phyloP scores from a whole-genome alignment of 2,888 invertebrate species.

The Idaea aversata region DNA sequence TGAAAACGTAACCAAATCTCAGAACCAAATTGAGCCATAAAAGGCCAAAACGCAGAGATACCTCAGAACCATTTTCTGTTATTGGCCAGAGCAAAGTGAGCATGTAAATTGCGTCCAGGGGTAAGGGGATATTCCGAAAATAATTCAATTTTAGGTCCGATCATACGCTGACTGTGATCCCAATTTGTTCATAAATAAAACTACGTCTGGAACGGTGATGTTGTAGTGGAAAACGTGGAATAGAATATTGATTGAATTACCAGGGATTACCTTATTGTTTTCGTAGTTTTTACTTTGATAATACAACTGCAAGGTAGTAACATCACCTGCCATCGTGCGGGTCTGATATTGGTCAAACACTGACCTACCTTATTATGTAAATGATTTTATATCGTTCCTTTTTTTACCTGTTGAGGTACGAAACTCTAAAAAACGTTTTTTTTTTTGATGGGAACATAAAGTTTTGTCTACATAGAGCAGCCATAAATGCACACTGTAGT shows the following conservation, averaged over 20 bases:
- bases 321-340: too few species aligned
- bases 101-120: slow-evolving; percentile 46
- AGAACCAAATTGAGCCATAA: slow-evolving; percentile 5
- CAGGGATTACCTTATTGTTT: not conserved
- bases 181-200: slow-evolving; percentile 59
- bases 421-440: too few species aligned
- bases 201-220: slow-evolving; percentile 18
- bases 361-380: too few species aligned
- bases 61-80: slow-evolving; percentile 5
- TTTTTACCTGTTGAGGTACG: too few species aligned
- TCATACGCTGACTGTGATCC: slow-evolving; percentile 46
- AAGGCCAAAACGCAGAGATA: not conserved
- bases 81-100: slow-evolving; percentile 27
- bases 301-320: not conserved
- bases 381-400: too few species aligned
- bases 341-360: too few species aligned
- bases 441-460: too few species aligned
- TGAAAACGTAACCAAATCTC: not conserved
- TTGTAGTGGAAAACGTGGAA: slow-evolving; percentile 8
- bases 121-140: slow-evolving; percentile 35
- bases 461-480: too few species aligned
- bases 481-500: too few species aligned
- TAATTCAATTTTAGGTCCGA: slow-evolving; percentile 63
- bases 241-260: not conserved
- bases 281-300: not conserved